Base-by-base conservation (phyloP, 1,140 invertebrate species). In the Polypedilum vanderplanki region DNA sequence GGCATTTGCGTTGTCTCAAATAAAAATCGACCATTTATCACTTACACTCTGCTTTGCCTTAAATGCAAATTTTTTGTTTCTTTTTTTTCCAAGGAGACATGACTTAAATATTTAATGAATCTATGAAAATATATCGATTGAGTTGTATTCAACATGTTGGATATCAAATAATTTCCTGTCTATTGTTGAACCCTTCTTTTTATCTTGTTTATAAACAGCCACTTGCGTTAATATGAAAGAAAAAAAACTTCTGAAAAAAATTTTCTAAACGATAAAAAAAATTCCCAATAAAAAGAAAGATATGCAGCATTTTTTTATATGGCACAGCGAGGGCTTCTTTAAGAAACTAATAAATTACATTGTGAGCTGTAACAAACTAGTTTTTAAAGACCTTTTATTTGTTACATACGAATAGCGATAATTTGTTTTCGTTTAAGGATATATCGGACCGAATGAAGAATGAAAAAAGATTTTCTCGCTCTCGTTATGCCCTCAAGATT, bases 341-440 rank as follows among this genome's bases (percentile, higher is more conserved):
- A 57, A 57, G n/a, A 46, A 46, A n/a, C 46, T 57, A 57, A 57
- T 15, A 57, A 57, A 57, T 57, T 57, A 57, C 46, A 12, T n/a
- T 15, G n/a, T 15, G 46, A 57, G 4, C 8, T 12, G 15, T n/a
- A 3, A n/a, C 12, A 57, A 15, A 57, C 9, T 15, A 57, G 46
- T 57, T 57, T 46, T 33, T 33, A 33, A 33, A 33, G 24, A 33
- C 5, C 24, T 33, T 33, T 33, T 33, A 5, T 33, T 33, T 5
- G 24, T 33, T 33, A 33, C 5, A 33, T 1, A 33, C 1, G 24
- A 33, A 33, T 12, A 4, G 12, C 12, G 46, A 57, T 57, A 57
- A 57, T 57, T 57, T 57, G 46, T 57, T 57, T 57, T 57, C 46
- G 12, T 57, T 57, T 57, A 57, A 57, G 46, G 46, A 57, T 57